A percentile compares a stretch with the other conserved stretches of the same genome.
phyloP scores from a whole-genome alignment of 2,113 vertebrate species.

The Tichodroma muraria region DNA sequence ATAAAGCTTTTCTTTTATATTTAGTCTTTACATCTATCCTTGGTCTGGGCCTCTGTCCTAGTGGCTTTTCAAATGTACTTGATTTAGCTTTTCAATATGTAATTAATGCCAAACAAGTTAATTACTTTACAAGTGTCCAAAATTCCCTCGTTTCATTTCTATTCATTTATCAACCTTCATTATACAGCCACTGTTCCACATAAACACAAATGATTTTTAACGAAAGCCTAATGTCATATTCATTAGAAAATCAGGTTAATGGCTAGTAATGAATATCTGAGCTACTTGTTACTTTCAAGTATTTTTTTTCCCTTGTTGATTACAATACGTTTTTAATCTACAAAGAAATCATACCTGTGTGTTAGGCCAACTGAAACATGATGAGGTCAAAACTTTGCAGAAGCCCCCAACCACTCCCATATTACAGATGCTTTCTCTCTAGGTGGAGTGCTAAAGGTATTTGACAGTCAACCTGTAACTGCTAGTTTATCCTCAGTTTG shows the following conservation, averaged over 20 bases:
- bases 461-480: background rate
- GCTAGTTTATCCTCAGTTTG: background rate
- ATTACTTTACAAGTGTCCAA: constrained; percentile 81
- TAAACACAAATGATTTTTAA: constrained; percentile 81
- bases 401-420: background rate
- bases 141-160: constrained; percentile 78
- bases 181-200: constrained; percentile 71
- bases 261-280: constrained; percentile 70
- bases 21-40: constrained; percentile 66
- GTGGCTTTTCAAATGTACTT: constrained; percentile 81
- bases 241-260: constrained; percentile 83
- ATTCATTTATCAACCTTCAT: constrained; percentile 78
- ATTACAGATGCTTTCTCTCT: constrained; percentile 3
- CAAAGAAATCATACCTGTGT: constrained; percentile 64
- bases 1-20: constrained; percentile 57
- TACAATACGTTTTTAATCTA: constrained; percentile 56
- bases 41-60: constrained; percentile 57
- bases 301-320: constrained; percentile 10
- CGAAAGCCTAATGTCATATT: constrained; percentile 78
- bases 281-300: constrained; percentile 65
- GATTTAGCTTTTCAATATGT: constrained; percentile 84
- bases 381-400: constrained; percentile 30
- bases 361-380: constrained; percentile 17
- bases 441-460: background rate
- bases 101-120: constrained; percentile 87